Evolutionary conservation across 2,888 invertebrate genomes (phyloP).

Genomic region (Pollenia angustigena): DNA sequence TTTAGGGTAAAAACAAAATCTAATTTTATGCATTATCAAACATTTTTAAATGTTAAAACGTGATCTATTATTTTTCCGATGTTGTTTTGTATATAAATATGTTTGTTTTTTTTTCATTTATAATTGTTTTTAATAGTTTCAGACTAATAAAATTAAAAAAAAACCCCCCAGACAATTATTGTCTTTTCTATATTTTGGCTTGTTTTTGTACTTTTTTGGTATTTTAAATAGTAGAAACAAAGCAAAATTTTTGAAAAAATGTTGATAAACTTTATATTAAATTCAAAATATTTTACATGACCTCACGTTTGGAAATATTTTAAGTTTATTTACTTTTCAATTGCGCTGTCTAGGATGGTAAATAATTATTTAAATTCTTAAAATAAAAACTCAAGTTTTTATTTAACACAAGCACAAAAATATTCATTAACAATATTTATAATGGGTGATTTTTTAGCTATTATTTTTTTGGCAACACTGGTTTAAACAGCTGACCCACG

Average conservation of each 20-base stretch:
- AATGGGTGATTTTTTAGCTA: too few relatives aligned
- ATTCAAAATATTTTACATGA: slow-evolving; percentile 2
- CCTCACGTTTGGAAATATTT: slow-evolving; percentile 23
- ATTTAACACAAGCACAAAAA: too few relatives aligned
- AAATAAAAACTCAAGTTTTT: too few relatives aligned
- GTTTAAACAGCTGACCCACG: too few relatives aligned
- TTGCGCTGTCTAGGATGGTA: too few relatives aligned
- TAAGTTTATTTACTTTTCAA: not conserved
- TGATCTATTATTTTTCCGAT: slow-evolving; percentile 11
- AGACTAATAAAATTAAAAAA: not conserved
- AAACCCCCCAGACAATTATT: slow-evolving; percentile 1
- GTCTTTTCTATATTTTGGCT: not conserved
- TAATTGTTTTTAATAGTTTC: not conserved
- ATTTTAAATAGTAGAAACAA: slow-evolving; percentile 21
- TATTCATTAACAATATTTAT: too few relatives aligned
- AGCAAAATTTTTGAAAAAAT: slow-evolving; percentile 12
- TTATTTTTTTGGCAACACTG: too few relatives aligned
- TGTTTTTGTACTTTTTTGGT: not conserved
- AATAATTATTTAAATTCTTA: too few relatives aligned
- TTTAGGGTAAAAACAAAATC: slow-evolving; percentile 1
- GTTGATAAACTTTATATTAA: not conserved
- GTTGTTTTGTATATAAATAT: not conserved
- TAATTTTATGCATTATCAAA: slow-evolving; percentile 32
- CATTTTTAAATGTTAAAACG: slow-evolving; percentile 16
- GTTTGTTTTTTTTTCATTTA: not conserved